Conservation (phyloP, 1,140 invertebrate genomes). For the Odontomachus brunneus region DNA sequence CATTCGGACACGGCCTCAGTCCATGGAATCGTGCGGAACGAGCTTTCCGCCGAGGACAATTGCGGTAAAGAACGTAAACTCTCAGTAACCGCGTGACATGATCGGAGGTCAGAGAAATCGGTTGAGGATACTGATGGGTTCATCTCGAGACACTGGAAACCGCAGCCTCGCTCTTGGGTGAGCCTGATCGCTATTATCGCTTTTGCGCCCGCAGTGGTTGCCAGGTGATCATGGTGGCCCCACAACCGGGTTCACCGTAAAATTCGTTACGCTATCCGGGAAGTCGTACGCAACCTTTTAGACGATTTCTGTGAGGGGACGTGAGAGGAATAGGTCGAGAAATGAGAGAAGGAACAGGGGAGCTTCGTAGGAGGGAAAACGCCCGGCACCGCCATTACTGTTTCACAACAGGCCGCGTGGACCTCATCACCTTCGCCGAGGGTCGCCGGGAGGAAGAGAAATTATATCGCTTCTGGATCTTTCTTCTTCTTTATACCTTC, state of each 20-base stretch:
- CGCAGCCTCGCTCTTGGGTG: background rate
- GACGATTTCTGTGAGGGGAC: slow-evolving; percentile 35
- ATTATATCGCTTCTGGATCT: slow-evolving; percentile 39
- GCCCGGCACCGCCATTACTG: slow-evolving; percentile 18
- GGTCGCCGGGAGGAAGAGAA: slow-evolving; percentile 10
- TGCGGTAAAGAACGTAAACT: too few relatives aligned
- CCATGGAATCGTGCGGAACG: too few relatives aligned
- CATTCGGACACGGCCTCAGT: too few relatives aligned
- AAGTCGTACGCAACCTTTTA: slow-evolving; percentile 41
- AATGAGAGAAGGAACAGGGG: slow-evolving; percentile 29
- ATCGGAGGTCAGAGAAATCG: background rate
- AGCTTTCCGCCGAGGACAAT: too few relatives aligned
- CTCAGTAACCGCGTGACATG: too few relatives aligned
- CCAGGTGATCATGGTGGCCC: slow-evolving; percentile 52
- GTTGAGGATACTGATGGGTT: background rate
- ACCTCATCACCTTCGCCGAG: slow-evolving; percentile 36
- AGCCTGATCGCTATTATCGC: slow-evolving; percentile 26
- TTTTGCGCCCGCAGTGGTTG: slow-evolving; percentile 46
- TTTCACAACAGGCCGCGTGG: slow-evolving; percentile 47
- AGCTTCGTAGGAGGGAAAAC: slow-evolving; percentile 26
- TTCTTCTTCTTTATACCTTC: slow-evolving; percentile 17
- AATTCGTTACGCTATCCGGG: slow-evolving; percentile 74
- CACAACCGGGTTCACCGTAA: slow-evolving; percentile 66
- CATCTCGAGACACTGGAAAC: slow-evolving; percentile 2
- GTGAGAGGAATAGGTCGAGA: background rate